Evolutionary conservation across 2,113 vertebrate species (phyloP).

Genomic region (Cacatua alba): DNA sequence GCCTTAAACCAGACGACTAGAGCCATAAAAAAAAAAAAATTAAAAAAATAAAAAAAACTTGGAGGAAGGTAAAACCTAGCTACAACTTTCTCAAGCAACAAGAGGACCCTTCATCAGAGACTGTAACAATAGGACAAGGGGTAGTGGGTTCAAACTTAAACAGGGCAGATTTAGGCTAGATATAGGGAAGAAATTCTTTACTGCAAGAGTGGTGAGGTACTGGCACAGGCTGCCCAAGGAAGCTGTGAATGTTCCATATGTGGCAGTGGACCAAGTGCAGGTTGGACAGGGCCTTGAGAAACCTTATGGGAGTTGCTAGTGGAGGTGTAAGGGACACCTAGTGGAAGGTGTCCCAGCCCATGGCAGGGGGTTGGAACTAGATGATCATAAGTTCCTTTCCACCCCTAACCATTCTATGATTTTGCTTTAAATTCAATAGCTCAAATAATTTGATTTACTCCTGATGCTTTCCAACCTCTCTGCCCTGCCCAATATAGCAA

Average conservation of each 20-base stretch:
- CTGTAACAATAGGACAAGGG: neutral
- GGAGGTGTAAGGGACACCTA: neutral
- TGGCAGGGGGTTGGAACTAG: neutral
- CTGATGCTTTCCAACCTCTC: neutral
- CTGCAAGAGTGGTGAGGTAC: neutral
- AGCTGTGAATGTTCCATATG: neutral
- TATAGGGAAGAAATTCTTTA: neutral
- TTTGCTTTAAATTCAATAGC: neutral
- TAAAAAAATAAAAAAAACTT: neutral
- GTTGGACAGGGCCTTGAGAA: neutral
- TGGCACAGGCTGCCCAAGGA: neutral
- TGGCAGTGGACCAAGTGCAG: neutral
- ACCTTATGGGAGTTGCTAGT: neutral
- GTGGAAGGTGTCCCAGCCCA: neutral
- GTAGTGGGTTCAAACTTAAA: neutral
- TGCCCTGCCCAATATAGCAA: neutral
- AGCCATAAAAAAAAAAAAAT: neutral
- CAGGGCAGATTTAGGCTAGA: neutral
- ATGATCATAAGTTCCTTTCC: neutral
- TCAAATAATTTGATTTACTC: neutral
- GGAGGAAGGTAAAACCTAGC: neutral
- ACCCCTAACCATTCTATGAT: neutral
- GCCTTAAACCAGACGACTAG: neutral
- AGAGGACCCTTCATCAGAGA: neutral
- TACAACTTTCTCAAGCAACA: neutral